These are phyloP conservation scores for Spongilla lacustris DNA, from an alignment of 37 sponge, comb jelly and placozoan species.

Conservation along the genomic window DNA sequence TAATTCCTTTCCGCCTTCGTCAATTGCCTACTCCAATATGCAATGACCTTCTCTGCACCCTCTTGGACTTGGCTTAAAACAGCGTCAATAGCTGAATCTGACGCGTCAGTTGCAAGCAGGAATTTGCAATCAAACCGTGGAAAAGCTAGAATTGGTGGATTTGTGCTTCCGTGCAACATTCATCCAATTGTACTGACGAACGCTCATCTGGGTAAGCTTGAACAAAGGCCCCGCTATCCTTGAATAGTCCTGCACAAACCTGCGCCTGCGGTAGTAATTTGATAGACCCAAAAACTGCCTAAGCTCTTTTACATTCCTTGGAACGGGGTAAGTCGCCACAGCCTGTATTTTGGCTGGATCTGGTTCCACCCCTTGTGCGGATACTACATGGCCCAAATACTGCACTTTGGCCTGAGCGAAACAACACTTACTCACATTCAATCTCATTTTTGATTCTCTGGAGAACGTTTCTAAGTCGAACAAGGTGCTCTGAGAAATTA, in stretches of 20 bases:
- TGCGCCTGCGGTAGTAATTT: constrained; percentile 36
- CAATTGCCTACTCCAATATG: constrained; percentile 39
- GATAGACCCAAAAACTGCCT: constrained; percentile 39
- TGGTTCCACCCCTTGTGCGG: constrained; percentile 13
- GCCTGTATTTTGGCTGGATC: constrained; percentile 25
- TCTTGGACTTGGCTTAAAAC: constrained; percentile 32
- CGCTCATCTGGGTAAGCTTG: not conserved
- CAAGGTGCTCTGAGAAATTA: constrained; percentile 26
- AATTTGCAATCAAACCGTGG: constrained; percentile 21
- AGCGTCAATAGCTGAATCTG: constrained; percentile 34
- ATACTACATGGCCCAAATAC: constrained; percentile 37
- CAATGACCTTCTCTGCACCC: constrained; percentile 31
- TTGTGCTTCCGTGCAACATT: constrained; percentile 17
- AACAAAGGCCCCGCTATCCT: constrained; percentile 37
- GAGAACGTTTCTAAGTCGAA: not conserved
- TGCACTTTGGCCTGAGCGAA: constrained; percentile 3
- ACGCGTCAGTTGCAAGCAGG: constrained; percentile 24
- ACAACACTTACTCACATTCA: constrained; percentile 7
- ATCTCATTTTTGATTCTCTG: constrained; percentile 3
- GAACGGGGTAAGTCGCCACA: constrained; percentile 17
- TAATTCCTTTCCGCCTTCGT: constrained; percentile 39
- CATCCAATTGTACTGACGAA: constrained; percentile 14
- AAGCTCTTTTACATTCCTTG: constrained; percentile 33
- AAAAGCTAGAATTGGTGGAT: constrained; percentile 46
- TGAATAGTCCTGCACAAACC: constrained; percentile 30